A percentile compares a stretch with the other conserved stretches of the same genome.
Conservation (phyloP, 92 coral and sea anemone species). For the Epizoanthus rinbou region DNA sequence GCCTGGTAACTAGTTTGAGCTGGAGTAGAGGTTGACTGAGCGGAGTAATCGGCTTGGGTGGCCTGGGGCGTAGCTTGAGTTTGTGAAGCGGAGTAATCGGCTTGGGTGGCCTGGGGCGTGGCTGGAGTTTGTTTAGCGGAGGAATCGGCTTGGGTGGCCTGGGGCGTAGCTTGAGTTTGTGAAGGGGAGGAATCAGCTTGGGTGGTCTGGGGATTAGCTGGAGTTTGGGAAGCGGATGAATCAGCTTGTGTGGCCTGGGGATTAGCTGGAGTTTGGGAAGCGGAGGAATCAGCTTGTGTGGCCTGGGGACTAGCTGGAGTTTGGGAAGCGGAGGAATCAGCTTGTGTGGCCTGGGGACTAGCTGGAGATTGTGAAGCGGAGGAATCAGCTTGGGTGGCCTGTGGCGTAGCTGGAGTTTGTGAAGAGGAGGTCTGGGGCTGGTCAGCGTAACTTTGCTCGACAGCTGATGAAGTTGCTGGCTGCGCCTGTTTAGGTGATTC, state of each 20-base stretch:
- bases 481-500: neutral
- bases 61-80: constrained; percentile 34
- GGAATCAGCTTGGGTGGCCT: neutral
- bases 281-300: neutral
- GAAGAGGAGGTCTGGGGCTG: constrained; percentile 4
- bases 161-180: neutral
- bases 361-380: neutral
- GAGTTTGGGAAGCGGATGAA: constrained; percentile 15
- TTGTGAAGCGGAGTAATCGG: constrained; percentile 5
- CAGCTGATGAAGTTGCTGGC: constrained; percentile 7
- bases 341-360: neutral
- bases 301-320: constrained; percentile 32
- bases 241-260: neutral
- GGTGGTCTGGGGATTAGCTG: constrained; percentile 29
- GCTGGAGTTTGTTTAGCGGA: neutral
- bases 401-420: neutral
- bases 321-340: constrained; percentile 2
- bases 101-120: neutral
- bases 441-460: constrained; percentile 9
- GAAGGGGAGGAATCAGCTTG: neutral
- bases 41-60: neutral
- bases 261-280: neutral
- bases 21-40: neutral
- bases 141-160: neutral
- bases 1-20: constrained; percentile 17